These are phyloP conservation scores for Mastomys natalensis DNA, from an alignment of 2,113 vertebrate genomes.

Conservation along the genomic window DNA sequence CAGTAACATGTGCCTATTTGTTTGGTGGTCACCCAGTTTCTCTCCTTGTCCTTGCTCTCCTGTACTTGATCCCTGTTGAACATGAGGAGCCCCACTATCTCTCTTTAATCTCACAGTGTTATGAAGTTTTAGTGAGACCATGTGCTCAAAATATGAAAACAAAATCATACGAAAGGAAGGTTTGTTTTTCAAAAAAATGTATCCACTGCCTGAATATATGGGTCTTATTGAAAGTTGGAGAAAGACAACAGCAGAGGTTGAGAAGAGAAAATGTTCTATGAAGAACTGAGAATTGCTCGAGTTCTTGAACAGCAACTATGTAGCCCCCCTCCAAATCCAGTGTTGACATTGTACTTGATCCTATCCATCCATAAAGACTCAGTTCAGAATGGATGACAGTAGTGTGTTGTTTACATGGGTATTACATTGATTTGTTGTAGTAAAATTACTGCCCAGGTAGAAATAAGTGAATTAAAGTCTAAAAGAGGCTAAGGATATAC, in stretches of 20 bases:
- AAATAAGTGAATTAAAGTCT: background rate
- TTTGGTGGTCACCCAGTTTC: background rate
- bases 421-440: background rate
- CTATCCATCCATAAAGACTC: background rate
- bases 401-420: background rate
- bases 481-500: background rate
- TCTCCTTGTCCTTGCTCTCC: background rate
- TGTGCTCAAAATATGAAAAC: background rate
- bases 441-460: background rate
- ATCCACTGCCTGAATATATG: background rate
- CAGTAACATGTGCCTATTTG: background rate
- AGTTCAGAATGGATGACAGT: background rate
- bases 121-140: background rate
- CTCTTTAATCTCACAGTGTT: background rate
- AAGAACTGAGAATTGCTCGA: background rate
- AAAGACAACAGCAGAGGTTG: background rate
- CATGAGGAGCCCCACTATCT: background rate
- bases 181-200: background rate
- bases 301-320: background rate
- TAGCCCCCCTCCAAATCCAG: background rate
- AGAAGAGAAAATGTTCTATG: background rate
- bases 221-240: background rate
- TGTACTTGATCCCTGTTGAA: background rate
- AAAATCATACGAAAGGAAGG: background rate
- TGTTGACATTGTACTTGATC: background rate